Percentiles rank a stretch among this genome's conserved stretches.
Evolutionary conservation across 2,888 invertebrate species (phyloP).

Genomic region (Capitulum mitella): DNA sequence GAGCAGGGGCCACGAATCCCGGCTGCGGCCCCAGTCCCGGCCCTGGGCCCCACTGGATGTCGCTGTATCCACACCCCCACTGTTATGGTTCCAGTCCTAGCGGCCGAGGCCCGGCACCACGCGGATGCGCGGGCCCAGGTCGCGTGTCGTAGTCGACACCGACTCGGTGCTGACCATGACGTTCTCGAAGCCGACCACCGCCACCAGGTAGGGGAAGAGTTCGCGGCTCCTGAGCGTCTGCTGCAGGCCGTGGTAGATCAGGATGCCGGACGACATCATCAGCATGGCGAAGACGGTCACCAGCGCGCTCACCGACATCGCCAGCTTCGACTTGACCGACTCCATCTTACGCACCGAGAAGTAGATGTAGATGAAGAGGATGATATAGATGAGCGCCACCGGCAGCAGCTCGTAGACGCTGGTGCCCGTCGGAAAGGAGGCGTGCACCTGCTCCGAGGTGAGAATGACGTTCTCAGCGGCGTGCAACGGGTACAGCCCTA

Average conservation of each 20-base stretch:
- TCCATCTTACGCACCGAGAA: conserved; percentile 95
- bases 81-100: conserved; percentile 96
- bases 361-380: conserved; percentile 85
- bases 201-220: conserved; percentile 90
- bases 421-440: conserved; percentile 84
- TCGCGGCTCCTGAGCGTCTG: conserved; percentile 72
- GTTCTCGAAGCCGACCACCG: conserved; percentile 90
- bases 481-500: conserved; percentile 63
- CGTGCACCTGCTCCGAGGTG: conserved; percentile 53
- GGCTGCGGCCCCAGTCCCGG: too few species aligned
- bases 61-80: too few species aligned
- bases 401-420: conserved; percentile 78
- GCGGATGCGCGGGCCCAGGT: conserved; percentile 79
- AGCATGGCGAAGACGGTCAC: conserved; percentile 70
- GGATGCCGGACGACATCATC: conserved; percentile 72
- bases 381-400: conserved; percentile 69
- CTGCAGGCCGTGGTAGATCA: conserved; percentile 57
- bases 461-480: conserved; percentile 40
- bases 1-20: too few species aligned
- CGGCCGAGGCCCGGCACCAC: conserved; percentile 71
- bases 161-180: conserved; percentile 83
- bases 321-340: conserved; percentile 75
- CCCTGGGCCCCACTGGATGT: too few species aligned
- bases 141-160: conserved; percentile 65
- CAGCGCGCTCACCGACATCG: conserved; percentile 81